Evolutionary conservation across 2,113 vertebrate genomes (phyloP).

Genomic region (Emydocephalus ijimae): DNA sequence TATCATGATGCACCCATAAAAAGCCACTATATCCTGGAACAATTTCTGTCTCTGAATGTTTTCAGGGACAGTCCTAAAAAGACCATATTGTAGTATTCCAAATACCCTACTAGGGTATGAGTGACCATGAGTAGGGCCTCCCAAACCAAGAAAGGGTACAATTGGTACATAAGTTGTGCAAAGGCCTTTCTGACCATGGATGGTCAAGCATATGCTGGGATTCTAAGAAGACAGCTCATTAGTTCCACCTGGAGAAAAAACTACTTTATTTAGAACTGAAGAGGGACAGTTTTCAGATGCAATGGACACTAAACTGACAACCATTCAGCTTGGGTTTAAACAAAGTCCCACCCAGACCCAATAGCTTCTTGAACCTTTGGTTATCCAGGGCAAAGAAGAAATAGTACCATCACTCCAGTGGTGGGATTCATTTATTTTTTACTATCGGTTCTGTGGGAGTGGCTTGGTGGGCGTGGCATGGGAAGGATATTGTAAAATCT

Average conservation of each 20-base stretch:
- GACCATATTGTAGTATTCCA: background rate
- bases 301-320: background rate
- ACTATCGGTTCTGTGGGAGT: too few species aligned
- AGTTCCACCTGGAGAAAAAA: background rate
- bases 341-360: background rate
- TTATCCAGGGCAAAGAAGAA: background rate
- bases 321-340: background rate
- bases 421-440: too few species aligned
- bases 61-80: background rate
- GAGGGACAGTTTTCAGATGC: background rate
- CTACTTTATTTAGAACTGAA: background rate
- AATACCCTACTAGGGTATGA: background rate
- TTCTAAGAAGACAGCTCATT: background rate
- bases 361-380: background rate
- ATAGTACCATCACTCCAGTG: background rate
- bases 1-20: background rate
- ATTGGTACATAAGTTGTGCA: background rate
- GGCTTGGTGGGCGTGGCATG: too few species aligned
- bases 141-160: background rate
- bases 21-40: background rate
- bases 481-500: too few species aligned
- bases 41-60: background rate
- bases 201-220: background rate
- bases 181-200: background rate
- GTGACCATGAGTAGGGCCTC: background rate